These are phyloP conservation scores for Toxotes jaculatrix DNA, from an alignment of 2,113 vertebrate species.

Conservation along the genomic window DNA sequence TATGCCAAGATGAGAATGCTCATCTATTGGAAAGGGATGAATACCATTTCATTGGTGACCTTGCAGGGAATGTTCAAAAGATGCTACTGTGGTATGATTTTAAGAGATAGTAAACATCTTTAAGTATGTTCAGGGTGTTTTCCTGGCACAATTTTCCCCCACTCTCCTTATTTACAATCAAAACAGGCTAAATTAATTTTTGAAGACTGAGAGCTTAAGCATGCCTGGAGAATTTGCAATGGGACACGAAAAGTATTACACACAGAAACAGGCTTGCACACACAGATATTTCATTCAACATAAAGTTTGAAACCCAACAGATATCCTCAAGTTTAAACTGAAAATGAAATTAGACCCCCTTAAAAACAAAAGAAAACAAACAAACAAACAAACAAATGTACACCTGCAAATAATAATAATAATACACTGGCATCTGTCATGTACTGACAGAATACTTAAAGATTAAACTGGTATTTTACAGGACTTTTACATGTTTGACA, in stretches of 20 bases:
- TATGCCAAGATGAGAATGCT: conserved; percentile 40
- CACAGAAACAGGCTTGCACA: conserved; percentile 9
- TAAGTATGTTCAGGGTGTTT: conserved; percentile 43
- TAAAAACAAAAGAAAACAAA: background rate
- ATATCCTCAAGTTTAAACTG: conserved; percentile 20
- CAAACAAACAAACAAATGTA: background rate
- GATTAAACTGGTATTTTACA: no score
- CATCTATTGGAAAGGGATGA: conserved; percentile 35
- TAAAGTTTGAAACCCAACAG: conserved; percentile 24
- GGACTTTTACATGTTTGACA: no score
- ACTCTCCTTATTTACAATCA: conserved; percentile 51
- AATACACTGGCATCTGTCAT: background rate
- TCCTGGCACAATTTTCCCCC: conserved; percentile 19
- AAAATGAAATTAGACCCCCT: conserved; percentile 2
- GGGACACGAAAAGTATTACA: conserved; percentile 34
- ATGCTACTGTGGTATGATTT: conserved; percentile 48
- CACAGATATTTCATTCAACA: conserved; percentile 38
- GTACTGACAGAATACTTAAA: no score
- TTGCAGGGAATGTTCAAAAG: conserved; percentile 56
- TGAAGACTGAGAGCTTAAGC: conserved; percentile 41
- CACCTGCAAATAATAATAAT: no score
- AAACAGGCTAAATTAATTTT: conserved; percentile 60
- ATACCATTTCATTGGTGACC: conserved; percentile 68
- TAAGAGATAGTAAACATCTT: conserved; percentile 48
- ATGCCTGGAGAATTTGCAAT: conserved; percentile 42